A percentile compares a stretch with the other conserved stretches of the same genome.
phyloP scores from a whole-genome alignment of 2,113 vertebrate species.

The Cromileptes altivelis region DNA sequence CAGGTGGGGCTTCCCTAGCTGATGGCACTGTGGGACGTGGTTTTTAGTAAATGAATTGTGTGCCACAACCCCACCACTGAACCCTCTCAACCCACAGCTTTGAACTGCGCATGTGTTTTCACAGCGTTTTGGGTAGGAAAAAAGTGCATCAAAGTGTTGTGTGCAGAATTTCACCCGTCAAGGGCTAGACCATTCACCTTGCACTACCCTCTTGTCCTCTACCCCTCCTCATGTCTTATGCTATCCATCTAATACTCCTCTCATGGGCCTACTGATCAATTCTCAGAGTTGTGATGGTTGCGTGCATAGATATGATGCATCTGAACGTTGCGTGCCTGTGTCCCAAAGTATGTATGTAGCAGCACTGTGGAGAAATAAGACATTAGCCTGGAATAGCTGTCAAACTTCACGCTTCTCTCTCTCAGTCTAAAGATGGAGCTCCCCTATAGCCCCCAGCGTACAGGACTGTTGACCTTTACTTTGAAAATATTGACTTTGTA shows the following conservation, averaged over 20 bases:
- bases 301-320: conserved; percentile 52
- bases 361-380: conserved; percentile 66
- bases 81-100: conserved; percentile 42
- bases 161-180: conserved; percentile 64
- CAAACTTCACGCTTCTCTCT: conserved; percentile 26
- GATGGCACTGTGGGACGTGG: conserved; percentile 44
- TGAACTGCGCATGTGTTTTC: conserved; percentile 63
- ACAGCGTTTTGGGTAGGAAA: conserved; percentile 36
- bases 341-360: conserved; percentile 76
- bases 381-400: conserved; percentile 45
- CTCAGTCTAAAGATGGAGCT: conserved; percentile 44
- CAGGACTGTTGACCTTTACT: conserved; percentile 69
- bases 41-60: conserved; percentile 40
- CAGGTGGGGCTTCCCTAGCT: conserved; percentile 45
- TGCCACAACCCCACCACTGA: conserved; percentile 20
- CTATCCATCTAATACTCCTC: conserved; percentile 54
- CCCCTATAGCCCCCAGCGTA: conserved; percentile 52
- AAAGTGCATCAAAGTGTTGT: conserved; percentile 42
- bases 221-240: conserved; percentile 18
- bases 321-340: conserved; percentile 62
- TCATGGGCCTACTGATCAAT: conserved; percentile 76
- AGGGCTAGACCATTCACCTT: conserved; percentile 77
- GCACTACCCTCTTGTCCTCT: conserved; percentile 53
- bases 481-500: conserved; percentile 63
- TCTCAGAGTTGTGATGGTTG: conserved; percentile 57